These are phyloP conservation scores for Nestor notabilis DNA, from an alignment of 2,113 vertebrate genomes.

Conservation along the genomic window DNA sequence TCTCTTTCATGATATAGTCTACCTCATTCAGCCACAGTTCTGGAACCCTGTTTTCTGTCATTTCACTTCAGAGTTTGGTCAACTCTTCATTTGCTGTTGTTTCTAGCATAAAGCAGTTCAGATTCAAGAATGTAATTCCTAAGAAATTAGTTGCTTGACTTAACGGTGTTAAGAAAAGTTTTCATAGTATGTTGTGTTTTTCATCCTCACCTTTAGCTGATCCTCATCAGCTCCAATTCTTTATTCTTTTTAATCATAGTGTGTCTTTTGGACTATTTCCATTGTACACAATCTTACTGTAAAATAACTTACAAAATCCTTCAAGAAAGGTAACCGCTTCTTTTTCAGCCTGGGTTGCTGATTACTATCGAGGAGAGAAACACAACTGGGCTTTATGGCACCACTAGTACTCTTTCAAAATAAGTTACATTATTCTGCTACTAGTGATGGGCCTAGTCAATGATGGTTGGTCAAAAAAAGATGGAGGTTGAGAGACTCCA, in stretches of 20 bases:
- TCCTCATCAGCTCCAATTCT: background rate
- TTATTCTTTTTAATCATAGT: background rate
- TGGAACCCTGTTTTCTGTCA: background rate
- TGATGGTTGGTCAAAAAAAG: background rate
- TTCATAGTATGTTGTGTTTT: background rate
- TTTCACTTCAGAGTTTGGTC: background rate
- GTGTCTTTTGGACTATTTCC: background rate
- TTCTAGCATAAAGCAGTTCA: background rate
- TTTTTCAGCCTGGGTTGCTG: background rate
- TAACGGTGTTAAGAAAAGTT: background rate
- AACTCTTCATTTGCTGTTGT: background rate
- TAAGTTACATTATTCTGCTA: background rate
- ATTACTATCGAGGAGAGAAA: background rate
- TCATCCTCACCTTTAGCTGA: background rate
- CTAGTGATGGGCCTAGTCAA: accelerated
- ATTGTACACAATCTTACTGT: background rate
- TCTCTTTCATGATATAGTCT: background rate
- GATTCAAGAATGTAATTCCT: background rate
- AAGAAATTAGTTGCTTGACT: background rate
- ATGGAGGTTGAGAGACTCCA: background rate
- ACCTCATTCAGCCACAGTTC: background rate
- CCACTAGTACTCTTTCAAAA: background rate
- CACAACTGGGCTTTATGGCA: background rate
- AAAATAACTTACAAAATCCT: background rate
- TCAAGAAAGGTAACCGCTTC: background rate